Percentiles rank a stretch among this genome's conserved stretches.
Evolutionary conservation across 2,113 vertebrate species (phyloP).

Genomic region (Nanorana parkeri): DNA sequence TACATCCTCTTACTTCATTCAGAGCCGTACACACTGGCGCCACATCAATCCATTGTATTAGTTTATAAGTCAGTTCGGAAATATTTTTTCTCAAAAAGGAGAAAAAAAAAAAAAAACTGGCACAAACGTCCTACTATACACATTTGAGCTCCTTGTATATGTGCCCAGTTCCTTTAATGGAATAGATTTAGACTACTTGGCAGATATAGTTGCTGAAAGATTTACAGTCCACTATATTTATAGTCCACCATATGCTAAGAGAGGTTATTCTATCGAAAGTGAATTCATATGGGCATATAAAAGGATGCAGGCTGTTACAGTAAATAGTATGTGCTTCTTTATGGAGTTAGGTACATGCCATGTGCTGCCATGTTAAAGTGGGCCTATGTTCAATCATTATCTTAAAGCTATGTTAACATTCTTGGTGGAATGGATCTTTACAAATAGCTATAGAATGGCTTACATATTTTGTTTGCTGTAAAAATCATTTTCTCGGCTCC

Average conservation of each 20-base stretch:
- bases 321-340: not conserved
- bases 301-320: not conserved
- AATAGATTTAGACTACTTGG: slow-evolving; percentile 31
- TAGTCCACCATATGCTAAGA: slow-evolving; percentile 12
- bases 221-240: slow-evolving; percentile 17
- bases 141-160: slow-evolving; percentile 15
- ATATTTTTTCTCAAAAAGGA: not conserved
- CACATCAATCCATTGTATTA: slow-evolving; percentile 34
- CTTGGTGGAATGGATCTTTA: too few species aligned
- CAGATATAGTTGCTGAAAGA: slow-evolving; percentile 20
- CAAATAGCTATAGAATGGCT: too few species aligned
- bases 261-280: slow-evolving; percentile 8
- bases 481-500: too few species aligned
- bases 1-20: slow-evolving; percentile 7
- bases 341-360: too few species aligned
- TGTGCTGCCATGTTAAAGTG: too few species aligned
- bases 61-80: slow-evolving; percentile 4
- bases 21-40: slow-evolving; percentile 14
- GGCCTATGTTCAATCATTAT: too few species aligned
- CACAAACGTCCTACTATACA: not conserved
- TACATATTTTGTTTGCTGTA: too few species aligned
- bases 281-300: slow-evolving; percentile 3
- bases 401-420: too few species aligned
- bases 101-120: not conserved
- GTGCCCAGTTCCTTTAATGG: slow-evolving; percentile 23